Base-by-base conservation (phyloP, 2,797 vertebrate genomes). In the Sebastolobus alascanus region DNA sequence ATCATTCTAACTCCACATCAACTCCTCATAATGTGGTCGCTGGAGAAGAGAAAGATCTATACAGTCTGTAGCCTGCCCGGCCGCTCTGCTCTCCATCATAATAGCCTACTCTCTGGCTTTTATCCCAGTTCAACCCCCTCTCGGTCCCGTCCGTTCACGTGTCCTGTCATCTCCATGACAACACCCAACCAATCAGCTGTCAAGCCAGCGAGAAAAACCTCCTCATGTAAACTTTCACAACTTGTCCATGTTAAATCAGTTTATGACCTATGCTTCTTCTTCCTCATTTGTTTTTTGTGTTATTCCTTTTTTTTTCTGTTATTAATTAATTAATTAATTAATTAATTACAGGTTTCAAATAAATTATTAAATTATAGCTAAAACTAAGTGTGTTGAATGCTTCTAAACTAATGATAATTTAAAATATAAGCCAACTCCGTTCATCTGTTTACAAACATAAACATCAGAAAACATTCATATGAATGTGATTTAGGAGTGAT, bases 121-220 rank as follows among this genome's bases (percentile, higher is more conserved):
- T 89, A 85, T 84, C 76, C 83, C n/a, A 25, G 29, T 35, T 66
- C 73, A 74, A 65, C 80, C 69, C 66, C 85, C 85, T 77, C 78
- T 73, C 70, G 40, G 74, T 84, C 67, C 82, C 50, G 73, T 78
- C 40, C 59, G 58, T 68, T 85, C 84, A 89, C 75, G 75, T 92
- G 85, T 75, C 77, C 83, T 20, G 27, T 69, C 50, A 74, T 94
- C 86, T 77, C 94, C 90, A 93, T 92, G 93, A 77, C 93, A 92
- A 94, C 92, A 10, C 50, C 40, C 38, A 77, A 50, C 85, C 79
- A 90, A 83, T 82, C 64, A 66, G 58, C 50, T 31, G 50, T 46
- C 27, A 40, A 27, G 58, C 5, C 38, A 14, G 18, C 2, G 0
- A 16, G 40, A 43, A 43, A 43, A 58, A 46, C 16, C 59, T 46